Base-by-base conservation (phyloP, 2,888 invertebrate genomes). In the Sussaba pulchella region DNA sequence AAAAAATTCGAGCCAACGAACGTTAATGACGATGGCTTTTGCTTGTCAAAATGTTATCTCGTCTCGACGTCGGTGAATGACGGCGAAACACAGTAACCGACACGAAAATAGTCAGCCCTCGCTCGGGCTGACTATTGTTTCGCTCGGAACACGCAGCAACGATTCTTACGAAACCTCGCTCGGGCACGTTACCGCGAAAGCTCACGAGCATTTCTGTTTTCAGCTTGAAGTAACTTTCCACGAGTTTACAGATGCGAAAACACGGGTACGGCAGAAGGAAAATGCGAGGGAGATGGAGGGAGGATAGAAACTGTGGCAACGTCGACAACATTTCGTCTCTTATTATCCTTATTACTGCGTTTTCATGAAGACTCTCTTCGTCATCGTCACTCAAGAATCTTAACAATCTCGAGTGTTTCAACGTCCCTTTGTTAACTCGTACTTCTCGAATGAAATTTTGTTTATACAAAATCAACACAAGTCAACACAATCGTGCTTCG, bases 331-430 rank as follows among this genome's bases (percentile, higher is more conserved):
- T 10, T 36, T 54, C 52, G 52, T 70, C 26, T 14, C 19, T 24
- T 31, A 70, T 70, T 70, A 52, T 70, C 21, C 24, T 70, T 57
- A 57, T 70, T 41, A 70, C 52, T 14, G n/a, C 43, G 41, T 69
- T 69, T 69, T 66, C 26, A 59, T 26, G 47, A n/a, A 12, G 14
- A 10, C 47, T 14, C 52, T 52, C 50, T 45, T 50, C 50, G 54
- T 52, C 24, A 52, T 14, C 52, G 52, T 52, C 24, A 39, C 4
- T 10, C 14, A 14, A 54, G 19, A 39, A 26, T 6, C 50, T 12
- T 41, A 17, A 14, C 39, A n/a, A 6, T 12, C 19, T 12, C 39
- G 12, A 39, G 12, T 19, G 59, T 24, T 52, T 26, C 36, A 36
- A 54, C 12, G 36, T 31, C 31, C 17, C 31, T 57, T 57, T 26